phyloP scores from a whole-genome alignment of 2,113 vertebrate genomes.

The Aepyceros melampus region DNA sequence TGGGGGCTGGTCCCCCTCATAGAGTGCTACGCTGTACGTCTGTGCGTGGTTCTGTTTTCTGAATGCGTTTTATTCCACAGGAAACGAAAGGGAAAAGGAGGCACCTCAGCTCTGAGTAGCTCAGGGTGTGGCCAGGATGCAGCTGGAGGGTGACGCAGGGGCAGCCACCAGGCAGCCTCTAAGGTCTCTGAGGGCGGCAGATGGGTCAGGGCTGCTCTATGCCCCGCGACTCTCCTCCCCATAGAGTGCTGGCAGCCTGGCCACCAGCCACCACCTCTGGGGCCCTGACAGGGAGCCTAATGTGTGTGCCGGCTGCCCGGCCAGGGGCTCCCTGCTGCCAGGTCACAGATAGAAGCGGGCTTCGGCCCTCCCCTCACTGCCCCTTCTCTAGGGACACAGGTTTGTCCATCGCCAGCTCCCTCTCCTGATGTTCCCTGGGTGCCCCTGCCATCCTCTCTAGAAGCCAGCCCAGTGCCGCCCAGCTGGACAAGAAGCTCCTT shows the following conservation, averaged over 20 bases:
- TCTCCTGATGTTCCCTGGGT: background rate
- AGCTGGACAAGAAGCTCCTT: background rate
- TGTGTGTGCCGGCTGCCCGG: background rate
- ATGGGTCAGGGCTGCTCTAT: background rate
- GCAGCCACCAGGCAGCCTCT: background rate
- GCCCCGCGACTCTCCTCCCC: background rate
- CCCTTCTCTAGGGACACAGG: background rate
- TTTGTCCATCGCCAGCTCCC: background rate
- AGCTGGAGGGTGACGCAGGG: background rate
- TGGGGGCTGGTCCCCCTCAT: accelerated
- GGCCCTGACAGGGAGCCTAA: background rate
- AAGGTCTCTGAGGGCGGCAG: background rate
- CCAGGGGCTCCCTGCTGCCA: accelerated
- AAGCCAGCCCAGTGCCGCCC: background rate
- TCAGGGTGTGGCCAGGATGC: background rate
- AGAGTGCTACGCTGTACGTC: background rate
- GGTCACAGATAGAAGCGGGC: background rate
- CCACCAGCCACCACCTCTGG: background rate
- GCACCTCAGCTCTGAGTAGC: background rate
- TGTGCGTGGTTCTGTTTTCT: background rate
- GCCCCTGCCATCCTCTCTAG: background rate
- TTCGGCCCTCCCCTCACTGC: no score
- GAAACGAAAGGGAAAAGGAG: background rate
- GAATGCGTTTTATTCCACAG: background rate
- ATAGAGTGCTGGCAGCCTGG: background rate